Evolutionary conservation across 2,113 vertebrate genomes (phyloP).

Genomic region (Epinephelus fuscoguttatus): DNA sequence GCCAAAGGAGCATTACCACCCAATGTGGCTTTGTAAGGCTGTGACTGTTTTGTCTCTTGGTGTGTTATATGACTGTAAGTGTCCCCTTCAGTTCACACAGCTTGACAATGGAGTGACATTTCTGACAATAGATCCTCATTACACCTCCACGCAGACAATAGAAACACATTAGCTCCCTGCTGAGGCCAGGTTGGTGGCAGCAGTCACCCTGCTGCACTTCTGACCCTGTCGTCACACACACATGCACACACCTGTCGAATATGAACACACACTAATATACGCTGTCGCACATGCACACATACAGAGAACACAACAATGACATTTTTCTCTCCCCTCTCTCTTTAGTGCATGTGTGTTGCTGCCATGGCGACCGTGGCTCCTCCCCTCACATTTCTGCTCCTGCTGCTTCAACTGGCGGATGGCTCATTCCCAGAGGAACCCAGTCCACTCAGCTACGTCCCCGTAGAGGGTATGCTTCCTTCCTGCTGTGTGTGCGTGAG

Average conservation of each 20-base stretch:
- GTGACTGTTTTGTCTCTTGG: slow-evolving; percentile 50
- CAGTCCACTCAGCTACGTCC: slow-evolving; percentile 86
- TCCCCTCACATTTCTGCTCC: slow-evolving; percentile 81
- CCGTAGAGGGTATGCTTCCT: slow-evolving; percentile 83
- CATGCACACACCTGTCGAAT: slow-evolving; percentile 48
- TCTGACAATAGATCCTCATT: slow-evolving; percentile 60
- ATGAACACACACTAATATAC: neutral
- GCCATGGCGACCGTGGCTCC: slow-evolving; percentile 84
- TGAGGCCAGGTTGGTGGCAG: slow-evolving; percentile 57
- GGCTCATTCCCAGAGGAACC: slow-evolving; percentile 87
- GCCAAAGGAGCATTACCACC: slow-evolving; percentile 45
- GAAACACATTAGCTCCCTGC: slow-evolving; percentile 53
- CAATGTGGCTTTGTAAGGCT: slow-evolving; percentile 51
- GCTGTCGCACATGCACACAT: too few species aligned
- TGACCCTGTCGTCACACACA: slow-evolving; percentile 51
- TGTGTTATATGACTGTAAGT: slow-evolving; percentile 52
- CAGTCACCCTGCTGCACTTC: slow-evolving; percentile 56
- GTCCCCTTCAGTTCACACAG: slow-evolving; percentile 44
- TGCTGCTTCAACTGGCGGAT: slow-evolving; percentile 84
- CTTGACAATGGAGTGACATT: slow-evolving; percentile 63
- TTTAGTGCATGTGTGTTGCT: slow-evolving; percentile 80
- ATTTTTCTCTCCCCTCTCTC: slow-evolving; percentile 45
- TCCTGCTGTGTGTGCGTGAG: slow-evolving; percentile 47
- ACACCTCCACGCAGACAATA: slow-evolving; percentile 57
- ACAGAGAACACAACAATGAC: slow-evolving; percentile 29